phyloP scores from a whole-genome alignment of 2,888 invertebrate genomes.

The Hydrotaea diabolus region DNA sequence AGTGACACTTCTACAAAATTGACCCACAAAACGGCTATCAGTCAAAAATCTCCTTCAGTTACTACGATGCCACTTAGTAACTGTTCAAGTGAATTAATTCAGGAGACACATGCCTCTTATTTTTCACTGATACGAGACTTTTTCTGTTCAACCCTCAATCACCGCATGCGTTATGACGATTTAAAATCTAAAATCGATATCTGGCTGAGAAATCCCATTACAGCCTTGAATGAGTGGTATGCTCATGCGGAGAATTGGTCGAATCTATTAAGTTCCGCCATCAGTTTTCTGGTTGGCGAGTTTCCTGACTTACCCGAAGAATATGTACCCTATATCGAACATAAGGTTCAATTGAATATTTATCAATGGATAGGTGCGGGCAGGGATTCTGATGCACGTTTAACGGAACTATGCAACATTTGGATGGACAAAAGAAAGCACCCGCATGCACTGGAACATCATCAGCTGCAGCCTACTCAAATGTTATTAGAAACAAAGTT shows the following conservation, averaged over 20 bases:
- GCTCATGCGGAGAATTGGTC: conserved; percentile 87
- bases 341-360: conserved; percentile 86
- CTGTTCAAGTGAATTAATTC: conserved; percentile 83
- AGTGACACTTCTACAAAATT: conserved; percentile 70
- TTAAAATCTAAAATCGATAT: conserved; percentile 87
- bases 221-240: conserved; percentile 91
- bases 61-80: neutral
- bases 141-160: conserved; percentile 92
- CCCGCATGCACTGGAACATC: conserved; percentile 70
- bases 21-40: conserved; percentile 41
- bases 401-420: conserved; percentile 88
- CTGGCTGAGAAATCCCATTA: conserved; percentile 90
- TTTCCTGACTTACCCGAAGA: conserved; percentile 90
- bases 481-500: conserved; percentile 63
- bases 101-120: conserved; percentile 92
- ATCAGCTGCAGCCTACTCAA: neutral
- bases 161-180: conserved; percentile 89
- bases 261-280: conserved; percentile 87
- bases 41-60: conserved; percentile 23
- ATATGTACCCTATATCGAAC: conserved; percentile 94
- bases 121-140: conserved; percentile 93
- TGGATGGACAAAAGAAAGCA: conserved; percentile 87
- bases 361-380: conserved; percentile 95
- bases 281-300: conserved; percentile 92
- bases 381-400: conserved; percentile 90